Conservation (phyloP, 2,888 invertebrate species). For the Heliconius charithonia region DNA sequence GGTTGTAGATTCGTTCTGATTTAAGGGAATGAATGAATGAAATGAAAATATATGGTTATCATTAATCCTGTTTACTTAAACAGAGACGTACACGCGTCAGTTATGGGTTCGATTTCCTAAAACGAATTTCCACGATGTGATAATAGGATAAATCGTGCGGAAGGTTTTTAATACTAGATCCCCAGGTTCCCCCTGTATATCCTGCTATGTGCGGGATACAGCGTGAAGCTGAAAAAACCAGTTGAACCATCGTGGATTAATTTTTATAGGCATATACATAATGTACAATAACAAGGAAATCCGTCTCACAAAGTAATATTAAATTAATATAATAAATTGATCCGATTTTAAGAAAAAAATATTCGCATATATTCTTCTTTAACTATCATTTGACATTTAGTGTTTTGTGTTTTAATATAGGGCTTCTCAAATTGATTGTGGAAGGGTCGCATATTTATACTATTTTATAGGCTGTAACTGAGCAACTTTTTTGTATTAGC, state of each 20-base stretch:
- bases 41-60: too few species aligned
- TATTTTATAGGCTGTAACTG: too few species aligned
- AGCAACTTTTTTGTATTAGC: too few species aligned
- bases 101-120: too few species aligned
- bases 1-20: neutral
- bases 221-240: neutral
- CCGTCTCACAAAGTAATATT: neutral
- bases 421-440: neutral
- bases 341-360: slow-evolving; percentile 1
- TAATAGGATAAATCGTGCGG: too few species aligned
- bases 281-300: slow-evolving; percentile 1
- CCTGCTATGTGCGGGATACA: neutral
- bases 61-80: too few species aligned
- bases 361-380: neutral
- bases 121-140: too few species aligned
- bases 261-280: too few species aligned
- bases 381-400: slow-evolving; percentile 14
- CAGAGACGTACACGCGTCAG: too few species aligned
- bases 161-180: neutral
- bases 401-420: neutral
- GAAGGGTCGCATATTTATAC: neutral
- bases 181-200: neutral
- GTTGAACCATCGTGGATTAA: too few species aligned
- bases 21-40: neutral
- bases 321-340: slow-evolving; percentile 12